Evolutionary conservation across 2,888 invertebrate species (phyloP).

Genomic region (Monoplex corrugatus): DNA sequence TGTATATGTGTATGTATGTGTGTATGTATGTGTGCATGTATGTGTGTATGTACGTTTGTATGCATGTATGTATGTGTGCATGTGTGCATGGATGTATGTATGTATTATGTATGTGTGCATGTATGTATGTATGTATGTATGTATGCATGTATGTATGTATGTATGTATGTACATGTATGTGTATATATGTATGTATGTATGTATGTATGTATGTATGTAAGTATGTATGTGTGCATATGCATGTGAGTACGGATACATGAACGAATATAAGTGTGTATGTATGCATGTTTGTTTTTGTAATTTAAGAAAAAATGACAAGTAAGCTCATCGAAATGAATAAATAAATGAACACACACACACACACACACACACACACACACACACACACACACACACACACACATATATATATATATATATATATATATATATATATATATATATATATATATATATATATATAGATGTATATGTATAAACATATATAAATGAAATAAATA

Average conservation of each 20-base stretch:
- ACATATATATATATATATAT: no score
- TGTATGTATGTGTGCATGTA: not conserved
- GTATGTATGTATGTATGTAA: not conserved
- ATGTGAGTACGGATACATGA: not conserved
- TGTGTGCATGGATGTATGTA: slow-evolving; percentile 17
- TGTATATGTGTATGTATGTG: no score
- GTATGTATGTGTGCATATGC: not conserved
- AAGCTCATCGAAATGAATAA: no score
- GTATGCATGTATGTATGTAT: slow-evolving; percentile 22
- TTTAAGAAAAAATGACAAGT: not conserved
- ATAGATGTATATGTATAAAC: no score
- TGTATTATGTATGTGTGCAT: not conserved
- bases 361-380: no score
- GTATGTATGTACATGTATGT: slow-evolving; percentile 10
- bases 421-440: no score
- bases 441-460: no score
- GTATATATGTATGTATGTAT: not conserved
- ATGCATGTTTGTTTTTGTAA: not conserved
- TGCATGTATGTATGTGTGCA: not conserved
- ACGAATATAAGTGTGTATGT: not conserved
- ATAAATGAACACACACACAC: no score
- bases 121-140: not conserved
- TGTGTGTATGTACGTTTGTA: not conserved
- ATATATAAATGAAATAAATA: no score
- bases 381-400: no score